These are phyloP conservation scores for Eumacrocentrus americanus DNA, from an alignment of 2,888 invertebrate species.

Conservation along the genomic window DNA sequence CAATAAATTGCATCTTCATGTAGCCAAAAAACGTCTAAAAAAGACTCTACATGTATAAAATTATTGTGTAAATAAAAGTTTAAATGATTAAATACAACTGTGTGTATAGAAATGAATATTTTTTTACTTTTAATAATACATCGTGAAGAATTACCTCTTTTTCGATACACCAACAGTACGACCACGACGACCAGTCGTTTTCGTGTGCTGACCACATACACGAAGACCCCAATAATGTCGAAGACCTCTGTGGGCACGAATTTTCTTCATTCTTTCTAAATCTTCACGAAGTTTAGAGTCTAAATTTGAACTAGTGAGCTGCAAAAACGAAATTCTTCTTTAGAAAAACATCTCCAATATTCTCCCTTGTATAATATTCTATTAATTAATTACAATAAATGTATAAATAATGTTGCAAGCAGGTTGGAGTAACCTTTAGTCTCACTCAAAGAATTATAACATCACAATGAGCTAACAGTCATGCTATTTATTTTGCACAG, in stretches of 20 bases:
- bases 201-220: conserved; percentile 99
- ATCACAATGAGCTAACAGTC: no score
- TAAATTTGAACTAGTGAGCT: conserved; percentile 88
- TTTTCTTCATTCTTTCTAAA: conserved; percentile 99
- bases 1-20: no score
- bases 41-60: no score
- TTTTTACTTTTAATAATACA: conserved; percentile 43
- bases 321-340: conserved; percentile 15
- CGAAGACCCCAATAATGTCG: conserved; percentile 99
- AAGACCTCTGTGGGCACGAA: conserved; percentile 97
- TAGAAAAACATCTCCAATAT: neutral
- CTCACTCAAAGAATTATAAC: no score
- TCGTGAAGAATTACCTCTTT: conserved; percentile 91
- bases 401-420: no score
- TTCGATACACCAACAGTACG: conserved; percentile 99
- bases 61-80: no score
- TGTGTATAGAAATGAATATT: no score
- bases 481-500: no score
- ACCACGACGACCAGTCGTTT: conserved; percentile 99
- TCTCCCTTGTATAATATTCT: neutral
- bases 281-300: conserved; percentile 99
- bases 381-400: neutral
- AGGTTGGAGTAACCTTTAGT: no score
- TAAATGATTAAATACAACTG: no score
- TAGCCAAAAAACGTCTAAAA: no score